Evolutionary conservation across 2,888 invertebrate genomes (phyloP), one percentile per base, ranked within the genome.

Genomic region (Cynaeus angustus): DNA sequence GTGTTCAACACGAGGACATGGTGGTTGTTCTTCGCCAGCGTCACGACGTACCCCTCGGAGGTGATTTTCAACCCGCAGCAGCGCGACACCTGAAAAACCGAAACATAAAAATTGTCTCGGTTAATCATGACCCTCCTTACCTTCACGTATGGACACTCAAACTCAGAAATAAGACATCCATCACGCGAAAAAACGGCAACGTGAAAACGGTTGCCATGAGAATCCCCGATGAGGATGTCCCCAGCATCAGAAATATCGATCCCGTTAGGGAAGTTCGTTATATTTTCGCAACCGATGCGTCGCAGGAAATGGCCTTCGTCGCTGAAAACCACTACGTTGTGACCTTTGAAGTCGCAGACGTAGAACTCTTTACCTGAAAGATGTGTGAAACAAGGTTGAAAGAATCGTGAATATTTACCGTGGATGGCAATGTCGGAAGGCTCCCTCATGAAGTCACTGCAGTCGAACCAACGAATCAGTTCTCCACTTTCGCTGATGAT

Each of bases 11-110:
- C 96, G 86, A 98, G 91, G 83, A 98, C 98, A 87, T 98, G 97
- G 87, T 98, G 98, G 88, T 98, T 98, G 89, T 98, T 98, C 89
- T 98, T 98, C 85, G 98, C 98, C 87, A 98, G 88, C 76, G 98
- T 96, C 79, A 96, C 95, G 80, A 98, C 94, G 86, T 96, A 97
- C 78, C 98, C 98, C 86, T 98, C 97, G 13, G 96, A 95, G 67
- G 98, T 98, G 82, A 98, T 97, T 88, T 98, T 98, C 83, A 98
- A 89, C 74, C 98, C 98, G 85, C 98, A 98, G 89, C 98, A 98
- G 82, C 98, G 95, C 76, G 97, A 97, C 75, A 98, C 98, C 94
- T 98, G 88, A n/a, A 21, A 21, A 21, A 21, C 21, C 21, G 21
- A 21, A 21, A 33, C 33, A n/a, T n/a, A n/a, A n/a, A n/a, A n/a